Evolutionary conservation across 2,888 invertebrate genomes (phyloP), one percentile per base, ranked within the genome.

Genomic region (Ptilodon capucinus): DNA sequence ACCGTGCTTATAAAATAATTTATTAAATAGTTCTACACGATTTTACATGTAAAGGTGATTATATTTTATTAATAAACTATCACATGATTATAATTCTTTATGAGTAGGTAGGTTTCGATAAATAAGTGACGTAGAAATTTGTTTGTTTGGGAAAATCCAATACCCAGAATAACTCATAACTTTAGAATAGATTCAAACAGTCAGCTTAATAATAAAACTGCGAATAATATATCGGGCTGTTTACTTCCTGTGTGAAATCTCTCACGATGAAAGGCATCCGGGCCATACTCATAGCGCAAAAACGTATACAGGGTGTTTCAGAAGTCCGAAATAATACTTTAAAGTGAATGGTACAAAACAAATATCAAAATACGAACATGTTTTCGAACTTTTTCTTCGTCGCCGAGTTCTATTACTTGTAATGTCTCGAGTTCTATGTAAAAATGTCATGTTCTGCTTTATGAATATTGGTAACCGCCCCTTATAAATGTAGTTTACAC

Each of bases 21-120:
- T 54, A 59, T 66, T 54, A 48, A 47, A 64, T 28, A 28, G 28
- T n/a, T n/a, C 3, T n/a, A 28, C 28, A 28, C n/a, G n/a, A 11
- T n/a, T n/a, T 28, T 28, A n/a, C 8, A n/a, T n/a, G 28, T 28
- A n/a, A 28, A 5, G 28, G 11, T 28, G 11, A 2, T 28, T n/a
- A n/a, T n/a, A 28, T n/a, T 28, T 28, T n/a, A n/a, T n/a, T 28
- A 2, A 28, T 11, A 28, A n/a, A 28, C 4, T 28, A 28, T 8
- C 28, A 28, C n/a, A n/a, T 28, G n/a, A 28, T 28, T 28, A 28
- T 28, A n/a, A 28, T 28, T 4, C n/a, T 28, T 28, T 28, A 28
- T 28, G 7, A 28, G 1, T 28, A 28, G 5, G n/a, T n/a, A n/a
- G n/a, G n/a, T n/a, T 28, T 2, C n/a, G 28, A 28, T 11, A n/a